phyloP scores from a whole-genome alignment of 1,140 invertebrate genomes.

The Psilanteris sp. region DNA sequence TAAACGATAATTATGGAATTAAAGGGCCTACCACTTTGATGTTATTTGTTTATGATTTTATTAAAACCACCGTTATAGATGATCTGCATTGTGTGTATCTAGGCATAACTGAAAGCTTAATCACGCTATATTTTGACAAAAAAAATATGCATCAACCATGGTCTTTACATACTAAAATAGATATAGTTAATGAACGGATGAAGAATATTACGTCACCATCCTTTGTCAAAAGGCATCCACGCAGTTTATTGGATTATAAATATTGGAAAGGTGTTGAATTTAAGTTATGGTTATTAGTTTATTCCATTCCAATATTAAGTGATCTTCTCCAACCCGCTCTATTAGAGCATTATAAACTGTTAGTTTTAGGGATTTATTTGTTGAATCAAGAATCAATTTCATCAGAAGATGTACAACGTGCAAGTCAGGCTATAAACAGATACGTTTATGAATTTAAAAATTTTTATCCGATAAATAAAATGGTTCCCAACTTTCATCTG shows the following conservation, averaged over 20 bases:
- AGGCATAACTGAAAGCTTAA: slow-evolving; percentile 15
- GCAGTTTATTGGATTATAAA: slow-evolving; percentile 7
- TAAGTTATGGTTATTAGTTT: slow-evolving; percentile 52
- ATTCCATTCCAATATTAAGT: slow-evolving; percentile 52
- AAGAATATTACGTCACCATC: slow-evolving; percentile 6
- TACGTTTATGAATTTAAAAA: no score
- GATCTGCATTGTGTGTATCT: slow-evolving; percentile 45
- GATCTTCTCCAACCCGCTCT: slow-evolving; percentile 46
- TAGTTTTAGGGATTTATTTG: slow-evolving; percentile 39
- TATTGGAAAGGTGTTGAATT: slow-evolving; percentile 66
- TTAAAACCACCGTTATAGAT: slow-evolving; percentile 37
- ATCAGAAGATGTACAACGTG: slow-evolving; percentile 8
- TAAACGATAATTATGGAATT: no score
- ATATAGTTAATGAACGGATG: slow-evolving; percentile 13
- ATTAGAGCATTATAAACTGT: slow-evolving; percentile 53
- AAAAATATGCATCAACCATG: neutral
- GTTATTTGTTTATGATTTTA: slow-evolving; percentile 2
- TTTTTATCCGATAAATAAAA: no score
- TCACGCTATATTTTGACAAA: slow-evolving; percentile 7
- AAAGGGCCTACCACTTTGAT: neutral
- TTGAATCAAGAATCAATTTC: slow-evolving; percentile 40
- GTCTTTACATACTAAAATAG: slow-evolving; percentile 5
- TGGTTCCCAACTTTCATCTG: slow-evolving; percentile 6
- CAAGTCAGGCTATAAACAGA: no score
- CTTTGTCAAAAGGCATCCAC: slow-evolving; percentile 23